Evolutionary conservation across 2,888 invertebrate genomes (phyloP).

Genomic region (Platycnemis pennipes): DNA sequence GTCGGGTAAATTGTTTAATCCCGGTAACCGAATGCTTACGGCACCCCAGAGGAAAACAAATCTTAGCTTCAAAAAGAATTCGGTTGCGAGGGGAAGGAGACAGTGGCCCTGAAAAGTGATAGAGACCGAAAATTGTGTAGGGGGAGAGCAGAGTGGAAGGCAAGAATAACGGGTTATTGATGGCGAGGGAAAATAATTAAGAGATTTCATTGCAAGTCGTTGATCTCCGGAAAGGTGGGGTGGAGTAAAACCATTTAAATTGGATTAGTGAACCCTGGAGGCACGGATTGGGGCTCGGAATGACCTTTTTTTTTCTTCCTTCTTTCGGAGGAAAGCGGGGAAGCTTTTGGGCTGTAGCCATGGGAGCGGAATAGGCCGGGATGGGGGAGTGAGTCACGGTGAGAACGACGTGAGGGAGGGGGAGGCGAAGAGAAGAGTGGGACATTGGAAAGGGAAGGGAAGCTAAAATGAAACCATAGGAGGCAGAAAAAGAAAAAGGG

Average conservation of each 20-base stretch:
- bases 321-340: too few relatives aligned
- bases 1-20: not conserved
- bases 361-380: too few relatives aligned
- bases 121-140: not conserved
- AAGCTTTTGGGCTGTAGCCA: too few relatives aligned
- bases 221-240: constrained; percentile 1
- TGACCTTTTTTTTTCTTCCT: not conserved
- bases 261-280: not conserved
- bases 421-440: not conserved
- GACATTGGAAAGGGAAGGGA: not conserved
- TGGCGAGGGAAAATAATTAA: constrained; percentile 8
- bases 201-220: constrained; percentile 6
- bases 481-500: not conserved
- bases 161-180: not conserved
- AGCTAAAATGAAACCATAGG: not conserved
- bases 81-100: not conserved
- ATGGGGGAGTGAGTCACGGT: not conserved
- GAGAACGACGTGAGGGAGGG: not conserved
- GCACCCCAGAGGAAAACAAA: not conserved
- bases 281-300: not conserved
- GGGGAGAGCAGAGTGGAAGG: not conserved
- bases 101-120: not conserved
- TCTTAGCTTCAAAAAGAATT: not conserved
- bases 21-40: not conserved
- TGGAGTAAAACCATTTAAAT: not conserved